Base-by-base conservation (phyloP, 2,113 vertebrate species). In the Seriola aureovittata region DNA sequence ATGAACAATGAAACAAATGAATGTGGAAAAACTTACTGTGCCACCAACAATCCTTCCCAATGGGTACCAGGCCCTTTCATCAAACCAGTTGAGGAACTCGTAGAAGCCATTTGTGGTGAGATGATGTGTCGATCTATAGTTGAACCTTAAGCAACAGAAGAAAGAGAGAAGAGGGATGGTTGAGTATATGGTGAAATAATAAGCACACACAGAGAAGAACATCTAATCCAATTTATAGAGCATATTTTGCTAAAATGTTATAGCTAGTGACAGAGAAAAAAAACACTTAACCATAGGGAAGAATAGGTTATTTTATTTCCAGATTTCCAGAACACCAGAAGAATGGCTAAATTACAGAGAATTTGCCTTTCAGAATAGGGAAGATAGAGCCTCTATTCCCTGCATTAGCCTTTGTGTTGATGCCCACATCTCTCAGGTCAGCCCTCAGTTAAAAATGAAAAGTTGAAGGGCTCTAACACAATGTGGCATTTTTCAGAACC, bases 81-180 rank as follows among this genome's bases (percentile, higher is more conserved):
- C 98, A 91, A 99, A 99, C 98, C 98, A 99, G 95, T 99, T 99
- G 92, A 99, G 97, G 95, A 99, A 99, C 94, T 99, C 98, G 81
- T 99, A 99, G 96, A 99, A 99, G 82, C 98, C 98, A 89, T 99
- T 98, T 82, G 97, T 97, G 85, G 97, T 96, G 94, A 99, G 98
- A 95, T 99, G 97, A 93, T 99, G 98, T 59, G 98, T 99, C 88
- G 98, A 98, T 96, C 98, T 98, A 91, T 99, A 99, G 95, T 99
- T 99, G 95, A 99, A 99, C 98, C 98, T 99, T 91, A 62, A 55
- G 34, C 10, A 73, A 55, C 10, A 75, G 29, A 71, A 74, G 6
- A 74, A 23, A 71, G 75, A 59, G 1, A 58, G 8, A 83, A 58
- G 8, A 83, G 2, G 17, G 19, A 29, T 4, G 12, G 40, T 44